Conservation (phyloP, 2,797 vertebrate species). For the Cyprinodon diabolis region DNA sequence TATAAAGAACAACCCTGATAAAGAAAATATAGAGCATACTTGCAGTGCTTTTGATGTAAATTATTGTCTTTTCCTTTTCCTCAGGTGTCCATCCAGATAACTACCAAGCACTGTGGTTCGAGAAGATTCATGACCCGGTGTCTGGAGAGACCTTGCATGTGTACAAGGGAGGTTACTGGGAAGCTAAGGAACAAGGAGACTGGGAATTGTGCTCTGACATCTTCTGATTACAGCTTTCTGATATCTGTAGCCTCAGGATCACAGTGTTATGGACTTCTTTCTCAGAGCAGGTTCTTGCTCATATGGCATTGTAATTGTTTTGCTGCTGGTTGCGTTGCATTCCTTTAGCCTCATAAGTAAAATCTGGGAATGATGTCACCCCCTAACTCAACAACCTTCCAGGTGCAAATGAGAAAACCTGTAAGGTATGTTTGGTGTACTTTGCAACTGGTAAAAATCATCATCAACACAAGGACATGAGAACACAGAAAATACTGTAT, state of each 20-base stretch:
- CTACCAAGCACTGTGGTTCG: constrained; percentile 92
- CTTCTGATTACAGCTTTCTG: constrained; percentile 78
- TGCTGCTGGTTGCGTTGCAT: constrained; percentile 14
- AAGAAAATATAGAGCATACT: neutral
- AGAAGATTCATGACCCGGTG: constrained; percentile 83
- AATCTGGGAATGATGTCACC: neutral
- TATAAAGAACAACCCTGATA: constrained; percentile 17
- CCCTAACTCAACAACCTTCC: neutral
- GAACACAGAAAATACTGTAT: neutral
- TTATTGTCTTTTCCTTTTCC: neutral
- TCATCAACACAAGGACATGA: neutral
- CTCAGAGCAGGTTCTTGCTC: constrained; percentile 17
- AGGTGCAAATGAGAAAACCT: neutral
- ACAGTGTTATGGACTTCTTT: constrained; percentile 31
- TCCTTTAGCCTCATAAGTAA: neutral
- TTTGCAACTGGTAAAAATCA: neutral
- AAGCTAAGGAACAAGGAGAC: constrained; percentile 88
- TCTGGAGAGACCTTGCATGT: constrained; percentile 89
- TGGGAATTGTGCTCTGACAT: constrained; percentile 91
- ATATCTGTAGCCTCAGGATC: constrained; percentile 25
- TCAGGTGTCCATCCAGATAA: constrained; percentile 86
- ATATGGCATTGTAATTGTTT: constrained; percentile 20
- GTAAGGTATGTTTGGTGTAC: neutral
- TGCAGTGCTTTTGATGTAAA: neutral
- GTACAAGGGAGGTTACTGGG: constrained; percentile 96